Evolutionary conservation across 2,797 vertebrate species (phyloP).

Genomic region (Gadopsis bispinosus): DNA sequence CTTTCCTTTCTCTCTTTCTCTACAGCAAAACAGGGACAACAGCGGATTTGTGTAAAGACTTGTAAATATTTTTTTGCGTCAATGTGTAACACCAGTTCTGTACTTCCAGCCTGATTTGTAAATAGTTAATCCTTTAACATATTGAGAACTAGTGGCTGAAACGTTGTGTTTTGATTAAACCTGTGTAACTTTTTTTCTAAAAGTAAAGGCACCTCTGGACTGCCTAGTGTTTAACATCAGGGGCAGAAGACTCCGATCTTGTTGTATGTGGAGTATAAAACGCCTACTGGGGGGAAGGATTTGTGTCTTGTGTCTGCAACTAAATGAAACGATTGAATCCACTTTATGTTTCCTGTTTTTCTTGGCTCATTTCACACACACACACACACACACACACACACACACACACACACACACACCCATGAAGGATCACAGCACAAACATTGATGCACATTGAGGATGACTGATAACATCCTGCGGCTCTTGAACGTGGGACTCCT

Average conservation of each 20-base stretch:
- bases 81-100: conserved; percentile 60
- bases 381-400: neutral
- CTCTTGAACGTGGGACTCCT: conserved; percentile 10
- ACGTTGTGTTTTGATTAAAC: conserved; percentile 78
- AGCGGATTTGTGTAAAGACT: conserved; percentile 83
- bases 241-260: conserved; percentile 49
- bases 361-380: neutral
- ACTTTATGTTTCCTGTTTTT: conserved; percentile 60
- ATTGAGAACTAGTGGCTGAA: conserved; percentile 71
- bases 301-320: conserved; percentile 36
- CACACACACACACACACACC: neutral
- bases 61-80: conserved; percentile 87
- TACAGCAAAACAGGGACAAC: conserved; percentile 68
- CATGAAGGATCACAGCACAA: conserved; percentile 12
- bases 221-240: conserved; percentile 64
- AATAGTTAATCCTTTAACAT: conserved; percentile 81
- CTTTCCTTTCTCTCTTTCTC: conserved; percentile 43
- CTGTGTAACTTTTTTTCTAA: conserved; percentile 73
- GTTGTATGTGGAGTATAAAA: conserved; percentile 43
- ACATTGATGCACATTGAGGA: neutral
- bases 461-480: conserved; percentile 9
- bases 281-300: conserved; percentile 35
- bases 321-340: conserved; percentile 71
- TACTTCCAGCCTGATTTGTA: conserved; percentile 79
- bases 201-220: conserved; percentile 67